Base-by-base conservation (phyloP, 2,113 vertebrate species). In the Sapayoa aenigma region DNA sequence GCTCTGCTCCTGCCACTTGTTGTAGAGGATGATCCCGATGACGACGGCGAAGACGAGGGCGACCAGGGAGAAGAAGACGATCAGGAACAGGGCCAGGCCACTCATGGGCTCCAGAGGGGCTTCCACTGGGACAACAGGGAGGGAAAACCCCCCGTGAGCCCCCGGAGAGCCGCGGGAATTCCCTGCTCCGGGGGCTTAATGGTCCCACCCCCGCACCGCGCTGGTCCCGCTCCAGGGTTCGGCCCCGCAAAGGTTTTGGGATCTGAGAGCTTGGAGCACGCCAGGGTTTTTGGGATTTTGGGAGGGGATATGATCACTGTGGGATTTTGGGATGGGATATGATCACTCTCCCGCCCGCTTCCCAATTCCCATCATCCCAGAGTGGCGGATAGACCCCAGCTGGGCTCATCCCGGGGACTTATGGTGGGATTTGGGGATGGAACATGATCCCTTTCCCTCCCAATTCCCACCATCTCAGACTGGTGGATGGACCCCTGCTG, bases 1-100 rank as follows among this genome's bases (percentile, higher is more conserved):
- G 58, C 98, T 98, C 97, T 98, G 98, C 81, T 99, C 99, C 62
- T 98, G 99, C 99, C 99, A 99, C 93, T 99, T 99, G 97, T 98
- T 98, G 98, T 99, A 99, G 67, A 99, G 60, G 15, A 99, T 98
- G 90, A 99, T 95, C 9, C 98, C 98, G 2, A 99, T 98, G 89
- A 99, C 98, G 5, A 98, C 93, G 84, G 99, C 98, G n/a, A 99
- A 99, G 55, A 99, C 98, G 5, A 98, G 79, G 23, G 98, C 99
- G n/a, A 99, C 97, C 62, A 99, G 97, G 8, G 98, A 98, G 97
- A 99, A 99, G 92, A 99, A 99, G 55, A 99, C 98, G 0, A 98
- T 98, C 66, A 99, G 98, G 97, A 99, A 99, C 56, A 99, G 97
- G 4, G 98, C 98, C 19, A 99, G 81, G 41, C 98, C 98, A 0